phyloP scores from a whole-genome alignment of 2,113 vertebrate genomes.

The Zonotrichia leucophrys region DNA sequence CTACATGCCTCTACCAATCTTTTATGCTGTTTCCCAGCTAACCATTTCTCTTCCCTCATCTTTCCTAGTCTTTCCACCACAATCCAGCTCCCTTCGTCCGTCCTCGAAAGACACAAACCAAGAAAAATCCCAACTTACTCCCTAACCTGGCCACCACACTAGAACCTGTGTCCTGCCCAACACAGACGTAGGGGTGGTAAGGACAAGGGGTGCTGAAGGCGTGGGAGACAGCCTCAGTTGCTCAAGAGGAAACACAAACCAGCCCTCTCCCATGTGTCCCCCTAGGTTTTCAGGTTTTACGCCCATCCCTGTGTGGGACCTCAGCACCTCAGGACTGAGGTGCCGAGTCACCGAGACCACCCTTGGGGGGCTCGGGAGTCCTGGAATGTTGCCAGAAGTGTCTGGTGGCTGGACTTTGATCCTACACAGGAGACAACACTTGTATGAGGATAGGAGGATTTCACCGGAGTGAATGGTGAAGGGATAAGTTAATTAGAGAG shows the following conservation, averaged over 20 bases:
- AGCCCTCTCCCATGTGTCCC: background rate
- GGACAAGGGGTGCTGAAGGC: background rate
- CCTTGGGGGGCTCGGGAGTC: too few species aligned
- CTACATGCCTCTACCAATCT: background rate
- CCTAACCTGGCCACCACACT: background rate
- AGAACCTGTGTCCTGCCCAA: background rate
- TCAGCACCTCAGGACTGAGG: too few species aligned
- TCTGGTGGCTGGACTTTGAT: too few species aligned
- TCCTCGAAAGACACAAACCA: background rate
- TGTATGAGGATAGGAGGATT: too few species aligned
- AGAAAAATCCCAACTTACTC: background rate
- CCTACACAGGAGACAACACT: too few species aligned
- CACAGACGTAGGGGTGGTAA: background rate
- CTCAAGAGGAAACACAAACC: background rate
- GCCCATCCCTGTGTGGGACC: background rate
- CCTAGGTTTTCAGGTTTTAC: background rate
- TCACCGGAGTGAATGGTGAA: too few species aligned
- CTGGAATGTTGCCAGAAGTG: too few species aligned
- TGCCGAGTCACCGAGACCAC: too few species aligned
- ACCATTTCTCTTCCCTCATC: background rate
- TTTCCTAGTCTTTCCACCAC: background rate
- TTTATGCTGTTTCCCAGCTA: background rate
- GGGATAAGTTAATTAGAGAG: too few species aligned
- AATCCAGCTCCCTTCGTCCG: background rate
- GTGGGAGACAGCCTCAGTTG: background rate